Base-by-base conservation (phyloP, 2,113 vertebrate genomes). In the Pleuronectes platessa region DNA sequence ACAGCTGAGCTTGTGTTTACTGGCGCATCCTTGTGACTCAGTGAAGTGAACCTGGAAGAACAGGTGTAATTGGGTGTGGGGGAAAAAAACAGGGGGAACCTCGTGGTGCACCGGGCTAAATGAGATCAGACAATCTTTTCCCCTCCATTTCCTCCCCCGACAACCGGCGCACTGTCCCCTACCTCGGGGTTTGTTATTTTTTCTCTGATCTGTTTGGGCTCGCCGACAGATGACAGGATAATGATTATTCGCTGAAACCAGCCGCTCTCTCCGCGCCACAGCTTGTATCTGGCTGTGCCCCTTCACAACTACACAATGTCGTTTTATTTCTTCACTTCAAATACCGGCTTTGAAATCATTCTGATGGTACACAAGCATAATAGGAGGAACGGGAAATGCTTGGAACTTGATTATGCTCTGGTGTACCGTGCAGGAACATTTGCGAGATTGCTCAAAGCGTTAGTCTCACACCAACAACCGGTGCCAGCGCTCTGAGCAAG, bases 11-110 rank as follows among this genome's bases (percentile, higher is more conserved):
- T 53, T 37, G 64, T 85, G 82, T 82, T 84, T 86, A 63, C 84
- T 74, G 45, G 42, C 14, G 49, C 35, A 31, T 61, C 61, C 74
- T 78, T 68, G 72, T 69, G 80, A 51, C 23, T 83, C 64, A n/a
- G 72, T 68, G 66, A 79, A 85, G 71, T 81, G 83, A 87, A 83
- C 66, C 68, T 75, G 77, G 73, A 86, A 69, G 84, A 92, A 83
- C 88, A 91, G 84, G 86, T 86, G 89, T 93, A 93, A 94, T 92
- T 92, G 88, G 78, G 85, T 88, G 91, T 90, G 81, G 67, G 68
- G 14, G 26, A 0, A 69, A 90, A 83, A 83, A 31, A 31, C 5
- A 31, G 86, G 63, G 40, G 27, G 67, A 76, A 77, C 70, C 78
- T 76, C 11, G 61, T 85, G 85, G 63, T 86, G 70, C 87, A 55